Evolutionary conservation across 1,140 invertebrate genomes (phyloP), one percentile per base, ranked within the genome.

Genomic region (Dolichoris vasculosae): DNA sequence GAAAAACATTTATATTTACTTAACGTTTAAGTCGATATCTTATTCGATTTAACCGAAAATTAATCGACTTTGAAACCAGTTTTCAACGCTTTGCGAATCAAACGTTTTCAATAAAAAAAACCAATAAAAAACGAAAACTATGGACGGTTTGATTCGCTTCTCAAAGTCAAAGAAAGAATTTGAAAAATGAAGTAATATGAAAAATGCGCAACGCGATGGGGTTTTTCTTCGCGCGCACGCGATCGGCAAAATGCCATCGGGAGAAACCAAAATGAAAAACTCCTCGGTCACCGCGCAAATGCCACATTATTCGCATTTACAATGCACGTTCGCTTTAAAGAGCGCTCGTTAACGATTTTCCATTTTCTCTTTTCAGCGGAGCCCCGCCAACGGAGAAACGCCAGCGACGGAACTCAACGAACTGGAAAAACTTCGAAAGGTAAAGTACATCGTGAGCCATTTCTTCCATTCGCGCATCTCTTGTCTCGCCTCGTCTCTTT

Each of bases 361-460:
- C 23, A 67, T 82, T 85, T 82, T 83, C 46, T 82, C 15, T 85
- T 87, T 63, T 43, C 89, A 89, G 43, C 26, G 20, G 9, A 63
- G 83, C 20, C 26, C 32, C 13, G 26, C n/a, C 20, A 67, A 32
- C 43, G 23, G 51, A 23, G 84, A 30, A 8, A 26, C 38, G 77
- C 43, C 71, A 46, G 43, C 85, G 32, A n/a, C 85, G 26, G 89
- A 90, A 13, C 55, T 38, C 8, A 84, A 83, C 30, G 91, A 92
- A 80, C 32, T 91, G 83, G 89, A 90, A 59, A 88, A 88, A 71
- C 88, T 92, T 30, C 89, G 89, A 80, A 91, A 90, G 87, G 91
- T 91, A 86, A 88, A 87, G 87, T 30, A 43, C 20, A 43, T 9
- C 23, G 23, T 59, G 48, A 2, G 48, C 48, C 48, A 51, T 51